Conservation (phyloP, 2,797 vertebrate genomes). For the Rhyacichthys aspro region DNA sequence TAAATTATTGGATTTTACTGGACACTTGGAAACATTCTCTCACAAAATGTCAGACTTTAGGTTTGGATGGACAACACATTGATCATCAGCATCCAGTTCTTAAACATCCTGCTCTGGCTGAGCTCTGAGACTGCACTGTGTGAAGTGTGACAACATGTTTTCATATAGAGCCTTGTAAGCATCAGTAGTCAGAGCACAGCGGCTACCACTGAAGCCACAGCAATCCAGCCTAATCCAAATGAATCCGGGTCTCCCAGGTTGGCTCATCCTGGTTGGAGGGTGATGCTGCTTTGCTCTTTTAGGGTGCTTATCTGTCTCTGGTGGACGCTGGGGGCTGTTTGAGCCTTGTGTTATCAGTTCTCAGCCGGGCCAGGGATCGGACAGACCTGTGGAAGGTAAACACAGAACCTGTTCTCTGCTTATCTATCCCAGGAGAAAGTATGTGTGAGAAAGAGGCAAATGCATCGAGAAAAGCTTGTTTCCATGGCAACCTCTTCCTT, state of each 20-base stretch:
- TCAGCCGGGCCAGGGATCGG: slow-evolving; percentile 77
- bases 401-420: slow-evolving; percentile 81
- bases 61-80: no score
- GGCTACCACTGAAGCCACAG: slow-evolving; percentile 43
- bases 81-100: slow-evolving; percentile 51
- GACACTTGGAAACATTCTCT: slow-evolving; percentile 64
- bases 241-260: slow-evolving; percentile 77
- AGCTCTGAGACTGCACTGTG: slow-evolving; percentile 53
- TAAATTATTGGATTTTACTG: slow-evolving; percentile 68
- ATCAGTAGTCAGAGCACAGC: slow-evolving; percentile 76
- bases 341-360: slow-evolving; percentile 77
- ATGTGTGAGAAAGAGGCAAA: slow-evolving; percentile 31
- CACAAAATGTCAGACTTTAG: slow-evolving; percentile 44
- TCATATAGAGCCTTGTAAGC: slow-evolving; percentile 60
- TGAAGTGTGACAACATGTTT: slow-evolving; percentile 67
- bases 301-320: slow-evolving; percentile 79
- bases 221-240: slow-evolving; percentile 84
- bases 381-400: slow-evolving; percentile 78
- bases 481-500: slow-evolving; percentile 80
- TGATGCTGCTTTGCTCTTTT: slow-evolving; percentile 70
- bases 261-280: slow-evolving; percentile 75
- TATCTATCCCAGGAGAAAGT: slow-evolving; percentile 74
- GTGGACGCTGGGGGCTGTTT: slow-evolving; percentile 70
- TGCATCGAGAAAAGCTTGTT: slow-evolving; percentile 65
- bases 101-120: slow-evolving; percentile 55